Base-by-base conservation (phyloP, 2,113 vertebrate genomes). In the Falco punctatus region DNA sequence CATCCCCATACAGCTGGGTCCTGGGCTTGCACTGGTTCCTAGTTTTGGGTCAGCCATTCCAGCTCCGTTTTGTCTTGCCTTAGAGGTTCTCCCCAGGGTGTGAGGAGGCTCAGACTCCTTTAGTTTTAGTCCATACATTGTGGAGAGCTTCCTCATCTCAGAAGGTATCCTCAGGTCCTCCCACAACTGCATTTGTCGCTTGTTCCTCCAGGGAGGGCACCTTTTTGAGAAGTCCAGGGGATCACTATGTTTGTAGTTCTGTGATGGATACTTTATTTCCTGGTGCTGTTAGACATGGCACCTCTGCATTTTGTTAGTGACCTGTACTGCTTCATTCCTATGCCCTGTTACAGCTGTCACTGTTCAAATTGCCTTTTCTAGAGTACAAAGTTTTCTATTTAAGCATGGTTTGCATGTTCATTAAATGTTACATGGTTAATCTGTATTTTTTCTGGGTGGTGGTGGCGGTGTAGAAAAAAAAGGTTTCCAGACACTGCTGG, bases 1-100 rank as follows among this genome's bases (percentile, higher is more conserved):
- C 0, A 8, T 75, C 32, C 19, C 46, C 3, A 0, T 44, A 38
- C 32, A 46, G 49, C 15, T 19, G 11, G 33, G 21, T 67, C 33
- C 42, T 17, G 32, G 48, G 22, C 67, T 83, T 15, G 6, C n/a
- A 23, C 13, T 3, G 6, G 6, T 54, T 61, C 54, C 59, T 58
- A 9, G 19, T 18, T 72, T 59, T 38, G 30, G 32, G 28, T 74
- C 26, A 48, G 52, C 69, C 48, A 67, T 48, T 83, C 75, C 81
- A 86, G 33, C 42, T 71, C 62, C 61, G 19, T 46, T 89, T 74
- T 71, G 5, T 28, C 62, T 35, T 52, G 33, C 35, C 52, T 75
- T n/a, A 57, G 35, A 42, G 15, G 51, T 57, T 74, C 33, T 85
- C 8, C 49, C 15, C 33, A n/a, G 24, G 17, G 12, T 26, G 8